Base-by-base conservation (phyloP, 2,113 vertebrate genomes). In the Junco hyemalis region DNA sequence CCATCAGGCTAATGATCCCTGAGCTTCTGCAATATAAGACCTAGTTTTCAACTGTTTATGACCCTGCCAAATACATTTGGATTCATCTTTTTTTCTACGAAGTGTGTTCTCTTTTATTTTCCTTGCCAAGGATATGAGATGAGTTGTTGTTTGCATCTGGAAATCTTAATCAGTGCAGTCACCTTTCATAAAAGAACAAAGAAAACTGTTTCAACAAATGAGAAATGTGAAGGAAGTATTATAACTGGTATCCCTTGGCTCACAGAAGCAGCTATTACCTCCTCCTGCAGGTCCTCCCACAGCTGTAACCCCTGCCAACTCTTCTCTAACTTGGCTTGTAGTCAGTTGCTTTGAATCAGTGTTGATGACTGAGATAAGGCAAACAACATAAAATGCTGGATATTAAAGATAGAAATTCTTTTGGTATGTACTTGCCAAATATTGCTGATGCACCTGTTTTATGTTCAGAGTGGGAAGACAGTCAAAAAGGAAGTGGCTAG, bases 391-490 rank as follows among this genome's bases (percentile, higher is more conserved):
- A 97, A 97, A 95, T 72, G 69, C 90, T 25, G 74, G 76, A 73
- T 94, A 87, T 93, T 93, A 90, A 87, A 91, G 91, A 60, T 77
- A 95, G 93, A 97, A 92, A 84, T 93, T 95, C 90, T 95, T 92
- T 78, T 89, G 70, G 68, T 76, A 29, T 12, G 72, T 94, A 64
- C 87, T 91, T 73, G 91, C 91, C 97, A 97, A 81, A 94, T 95
- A 95, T 90, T 93, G 86, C 96, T 97, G 82, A 94, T 96, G 95
- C 97, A 98, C 98, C 97, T 98, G 97, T 96, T 98, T 97, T 94
- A 92, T 97, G 96, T 97, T 98, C 92, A 64, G 93, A 96, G 87
- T 93, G 92, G 96, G 97, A 97, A 97, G 84, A 92, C 5, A 76
- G 92, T 97, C 95, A 97, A 97, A 97, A 97, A 97, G 90, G 96